Evolutionary conservation across 2,113 vertebrate species (phyloP), one percentile per base, ranked within the genome.

Genomic region (Octodon degus): DNA sequence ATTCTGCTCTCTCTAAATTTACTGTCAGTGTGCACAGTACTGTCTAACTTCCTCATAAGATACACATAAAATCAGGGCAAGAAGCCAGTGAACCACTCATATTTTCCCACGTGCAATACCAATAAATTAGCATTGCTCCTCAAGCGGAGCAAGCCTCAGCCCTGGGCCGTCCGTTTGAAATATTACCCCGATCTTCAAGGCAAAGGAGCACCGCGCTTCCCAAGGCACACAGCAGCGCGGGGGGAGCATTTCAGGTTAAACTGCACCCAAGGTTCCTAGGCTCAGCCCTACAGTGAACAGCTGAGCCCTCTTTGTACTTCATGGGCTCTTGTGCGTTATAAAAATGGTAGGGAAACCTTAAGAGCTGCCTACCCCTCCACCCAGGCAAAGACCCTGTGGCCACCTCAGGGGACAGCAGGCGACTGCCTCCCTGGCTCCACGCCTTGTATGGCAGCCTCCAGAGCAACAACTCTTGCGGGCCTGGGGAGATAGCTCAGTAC

Each of bases 21-120:
- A 88, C n/a, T 32, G 92, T 93, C 7, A 40, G 3, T 80, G 25
- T 91, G 70, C 62, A 43, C 50, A 25, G 27, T 34, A 85, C 32
- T 92, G 95, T 81, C 37, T 58, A n/a, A 83, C 80, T 97, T 96
- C 32, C 88, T 88, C 79, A 30, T 13, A 86, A 86, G 91, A 80
- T 13, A 17, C 34, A 43, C 1, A 24, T 65, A 90, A 63, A 77
- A 68, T 70, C 25, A 82, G 96, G 86, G 47, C 63, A 88, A 93
- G 37, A 89, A 91, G 94, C 13, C 91, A 93, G 93, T n/a, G 96
- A 95, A 27, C 79, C 14, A 86, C 37, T 40, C 62, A 30, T 14
- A 30, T 3, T 25, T 92, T 32, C 60, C 58, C n/a, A 82, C 90
- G 72, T 19, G 76, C 5, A 20, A 7, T 62, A 62, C 47, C 60